Evolutionary conservation across 2,888 invertebrate genomes (phyloP).

Genomic region (Lissocephala sabroskyi): DNA sequence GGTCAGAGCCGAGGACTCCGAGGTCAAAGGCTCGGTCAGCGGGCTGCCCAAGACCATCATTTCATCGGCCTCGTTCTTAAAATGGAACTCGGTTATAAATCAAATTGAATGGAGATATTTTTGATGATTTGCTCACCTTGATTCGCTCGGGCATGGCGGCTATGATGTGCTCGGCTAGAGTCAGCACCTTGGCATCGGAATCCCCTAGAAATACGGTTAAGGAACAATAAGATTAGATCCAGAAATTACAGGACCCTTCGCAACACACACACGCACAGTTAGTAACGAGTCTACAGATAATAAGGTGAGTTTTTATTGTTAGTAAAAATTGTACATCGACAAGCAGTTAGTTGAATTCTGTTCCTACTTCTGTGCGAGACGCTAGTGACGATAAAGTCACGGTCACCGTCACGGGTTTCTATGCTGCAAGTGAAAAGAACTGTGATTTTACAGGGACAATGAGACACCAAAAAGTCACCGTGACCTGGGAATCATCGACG

Average conservation of each 20-base stretch:
- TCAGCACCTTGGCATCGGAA: slow-evolving; percentile 92
- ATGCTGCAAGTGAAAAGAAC: too few species aligned
- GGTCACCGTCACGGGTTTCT: too few species aligned
- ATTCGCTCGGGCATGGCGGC: slow-evolving; percentile 98
- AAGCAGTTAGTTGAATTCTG: slow-evolving; percentile 30
- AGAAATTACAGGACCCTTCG: too few species aligned
- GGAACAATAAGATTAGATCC: slow-evolving; percentile 11
- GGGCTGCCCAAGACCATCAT: slow-evolving; percentile 77
- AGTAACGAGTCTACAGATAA: slow-evolving; percentile 32
- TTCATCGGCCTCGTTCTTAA: slow-evolving; percentile 84
- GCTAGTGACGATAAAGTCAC: too few species aligned
- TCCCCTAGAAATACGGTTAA: too few species aligned
- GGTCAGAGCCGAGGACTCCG: slow-evolving; percentile 72
- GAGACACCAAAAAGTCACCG: too few species aligned
- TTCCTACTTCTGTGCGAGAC: too few species aligned
- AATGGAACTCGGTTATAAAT: slow-evolving; percentile 10
- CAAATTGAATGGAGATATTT: not conserved
- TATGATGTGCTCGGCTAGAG: slow-evolving; percentile 97
- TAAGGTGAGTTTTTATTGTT: slow-evolving; percentile 8
- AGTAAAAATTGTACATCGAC: slow-evolving; percentile 31
- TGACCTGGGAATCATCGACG: too few species aligned
- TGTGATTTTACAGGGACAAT: too few species aligned
- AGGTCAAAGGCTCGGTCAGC: slow-evolving; percentile 73
- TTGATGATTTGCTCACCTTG: slow-evolving; percentile 77
- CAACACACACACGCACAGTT: slow-evolving; percentile 14